A percentile compares a stretch with the other conserved stretches of the same genome.
Evolutionary conservation across 1,140 invertebrate species (phyloP).

Genomic region (Brachionus paranguensis): DNA sequence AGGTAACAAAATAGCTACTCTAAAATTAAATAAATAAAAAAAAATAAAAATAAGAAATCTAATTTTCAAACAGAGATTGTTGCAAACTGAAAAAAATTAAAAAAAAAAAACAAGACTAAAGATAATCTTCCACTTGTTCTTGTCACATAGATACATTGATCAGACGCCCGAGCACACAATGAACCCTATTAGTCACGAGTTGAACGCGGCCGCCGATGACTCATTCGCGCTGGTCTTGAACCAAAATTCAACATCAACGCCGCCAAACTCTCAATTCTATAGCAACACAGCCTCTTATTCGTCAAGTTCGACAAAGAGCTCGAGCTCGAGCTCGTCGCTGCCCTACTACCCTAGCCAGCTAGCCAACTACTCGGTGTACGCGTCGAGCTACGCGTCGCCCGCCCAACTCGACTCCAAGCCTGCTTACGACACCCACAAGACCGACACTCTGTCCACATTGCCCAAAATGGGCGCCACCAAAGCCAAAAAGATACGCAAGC

Average conservation of each 20-base stretch:
- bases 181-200: background rate
- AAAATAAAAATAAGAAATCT: background rate
- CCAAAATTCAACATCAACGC: background rate
- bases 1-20: conserved; percentile 14
- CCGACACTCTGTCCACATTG: background rate
- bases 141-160: no score
- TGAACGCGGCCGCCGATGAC: background rate
- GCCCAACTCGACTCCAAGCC: background rate
- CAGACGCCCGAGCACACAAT: background rate
- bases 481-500: conserved; percentile 41
- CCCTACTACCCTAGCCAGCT: background rate
- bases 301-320: background rate
- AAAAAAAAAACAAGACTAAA: background rate
- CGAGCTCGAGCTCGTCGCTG: background rate
- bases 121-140: no score
- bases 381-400: background rate
- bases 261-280: background rate
- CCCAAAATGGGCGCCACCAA: background rate
- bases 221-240: background rate
- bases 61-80: background rate
- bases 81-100: background rate
- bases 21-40: conserved; percentile 3
- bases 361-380: background rate
- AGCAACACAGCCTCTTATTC: background rate
- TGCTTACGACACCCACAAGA: background rate